A percentile compares a stretch with the other conserved stretches of the same genome.
These are phyloP conservation scores for Diglossa brunneiventris DNA, from an alignment of 2,113 vertebrate genomes.

Conservation along the genomic window DNA sequence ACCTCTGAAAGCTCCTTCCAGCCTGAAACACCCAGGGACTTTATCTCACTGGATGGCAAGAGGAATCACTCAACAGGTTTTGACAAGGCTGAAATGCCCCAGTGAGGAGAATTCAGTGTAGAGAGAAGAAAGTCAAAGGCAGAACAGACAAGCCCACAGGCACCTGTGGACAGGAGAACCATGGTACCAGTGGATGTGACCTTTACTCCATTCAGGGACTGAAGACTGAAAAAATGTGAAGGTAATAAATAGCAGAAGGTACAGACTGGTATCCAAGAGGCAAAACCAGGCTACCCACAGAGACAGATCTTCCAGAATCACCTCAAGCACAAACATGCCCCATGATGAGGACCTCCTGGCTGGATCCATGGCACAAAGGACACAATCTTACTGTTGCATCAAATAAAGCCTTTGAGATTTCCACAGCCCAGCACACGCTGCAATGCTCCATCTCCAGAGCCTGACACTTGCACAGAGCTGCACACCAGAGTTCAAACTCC, in stretches of 20 bases:
- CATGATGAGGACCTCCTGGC: neutral
- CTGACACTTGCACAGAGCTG: neutral
- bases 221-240: neutral
- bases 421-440: neutral
- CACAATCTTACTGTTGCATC: neutral
- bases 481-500: neutral
- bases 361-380: neutral
- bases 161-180: neutral
- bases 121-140: neutral
- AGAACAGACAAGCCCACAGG: neutral
- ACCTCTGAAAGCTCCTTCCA: neutral
- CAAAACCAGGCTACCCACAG: neutral
- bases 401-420: neutral
- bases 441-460: neutral
- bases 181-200: rapidly evolving
- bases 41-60: neutral
- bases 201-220: neutral
- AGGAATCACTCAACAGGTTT: neutral
- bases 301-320: neutral
- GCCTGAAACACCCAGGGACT: neutral
- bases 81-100: neutral
- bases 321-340: neutral
- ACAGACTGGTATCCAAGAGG: neutral
- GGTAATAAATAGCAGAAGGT: neutral
- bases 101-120: neutral